Conservation (phyloP, 2,888 invertebrate genomes). For the Andrena fulva region DNA sequence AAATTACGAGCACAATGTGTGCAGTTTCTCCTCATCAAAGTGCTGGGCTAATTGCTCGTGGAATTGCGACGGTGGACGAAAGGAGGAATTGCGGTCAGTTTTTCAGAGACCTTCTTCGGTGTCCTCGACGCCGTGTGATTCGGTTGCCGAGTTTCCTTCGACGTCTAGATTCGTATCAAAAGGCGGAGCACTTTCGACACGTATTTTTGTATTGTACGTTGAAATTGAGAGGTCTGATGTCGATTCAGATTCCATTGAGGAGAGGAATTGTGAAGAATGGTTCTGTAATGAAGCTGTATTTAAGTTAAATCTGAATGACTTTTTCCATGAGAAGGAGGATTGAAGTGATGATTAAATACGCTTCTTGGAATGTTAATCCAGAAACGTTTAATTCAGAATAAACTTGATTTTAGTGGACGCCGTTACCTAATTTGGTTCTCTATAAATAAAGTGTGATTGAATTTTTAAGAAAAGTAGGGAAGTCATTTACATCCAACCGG, state of each 20-base stretch:
- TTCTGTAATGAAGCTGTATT: neutral
- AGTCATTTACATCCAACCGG: too few species aligned
- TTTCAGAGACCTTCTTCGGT: neutral
- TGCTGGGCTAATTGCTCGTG: slow-evolving; percentile 53
- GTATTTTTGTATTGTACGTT: neutral
- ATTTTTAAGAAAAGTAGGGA: too few species aligned
- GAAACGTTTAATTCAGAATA: neutral
- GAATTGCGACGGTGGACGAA: slow-evolving; percentile 53
- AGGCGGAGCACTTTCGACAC: neutral
- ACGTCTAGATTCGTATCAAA: neutral
- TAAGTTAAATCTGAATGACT: neutral
- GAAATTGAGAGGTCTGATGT: neutral
- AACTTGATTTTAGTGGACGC: neutral
- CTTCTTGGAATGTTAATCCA: neutral
- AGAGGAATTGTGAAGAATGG: neutral
- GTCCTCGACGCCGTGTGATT: neutral
- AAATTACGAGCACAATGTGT: slow-evolving; percentile 56
- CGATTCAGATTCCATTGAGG: neutral
- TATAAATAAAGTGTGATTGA: neutral
- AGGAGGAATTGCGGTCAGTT: slow-evolving; percentile 30
- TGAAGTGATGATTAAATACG: neutral
- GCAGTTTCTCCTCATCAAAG: slow-evolving; percentile 54
- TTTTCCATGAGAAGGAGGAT: neutral
- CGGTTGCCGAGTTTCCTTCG: neutral
- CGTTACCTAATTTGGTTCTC: neutral